A percentile compares a stretch with the other conserved stretches of the same genome.
Evolutionary conservation across 2,113 vertebrate genomes (phyloP).

Genomic region (Machaerirhynchus nigripectus): DNA sequence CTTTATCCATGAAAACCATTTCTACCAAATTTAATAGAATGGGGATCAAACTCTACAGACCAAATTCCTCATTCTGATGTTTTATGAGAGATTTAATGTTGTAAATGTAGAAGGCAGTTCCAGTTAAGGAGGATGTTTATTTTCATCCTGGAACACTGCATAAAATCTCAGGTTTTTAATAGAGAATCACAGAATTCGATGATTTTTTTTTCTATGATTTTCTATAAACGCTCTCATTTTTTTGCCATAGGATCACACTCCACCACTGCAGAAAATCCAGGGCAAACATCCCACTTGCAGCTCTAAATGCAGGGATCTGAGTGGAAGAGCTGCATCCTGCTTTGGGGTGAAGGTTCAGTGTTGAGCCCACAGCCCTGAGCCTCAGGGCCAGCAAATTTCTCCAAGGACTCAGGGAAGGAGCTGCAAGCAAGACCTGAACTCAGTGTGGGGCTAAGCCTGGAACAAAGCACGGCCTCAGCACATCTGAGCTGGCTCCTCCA

Average conservation of each 20-base stretch:
- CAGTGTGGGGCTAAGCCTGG: not conserved
- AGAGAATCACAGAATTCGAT: not conserved
- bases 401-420: not conserved
- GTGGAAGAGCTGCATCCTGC: not conserved
- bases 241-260: not conserved
- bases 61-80: not conserved
- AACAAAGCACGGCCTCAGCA: not conserved
- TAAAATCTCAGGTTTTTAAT: not conserved
- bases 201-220: not conserved
- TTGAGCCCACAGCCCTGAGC: not conserved
- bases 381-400: not conserved
- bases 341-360: not conserved
- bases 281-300: not conserved
- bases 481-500: not conserved
- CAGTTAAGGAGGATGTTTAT: not conserved
- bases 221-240: not conserved
- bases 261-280: not conserved
- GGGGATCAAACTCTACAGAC: not conserved
- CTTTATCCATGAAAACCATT: not conserved
- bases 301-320: fast-evolving
- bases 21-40: not conserved
- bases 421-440: not conserved
- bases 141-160: not conserved
- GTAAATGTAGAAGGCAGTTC: not conserved
- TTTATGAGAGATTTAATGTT: not conserved